Base-by-base conservation (phyloP, 2,888 invertebrate genomes). In the Erebia ligea region DNA sequence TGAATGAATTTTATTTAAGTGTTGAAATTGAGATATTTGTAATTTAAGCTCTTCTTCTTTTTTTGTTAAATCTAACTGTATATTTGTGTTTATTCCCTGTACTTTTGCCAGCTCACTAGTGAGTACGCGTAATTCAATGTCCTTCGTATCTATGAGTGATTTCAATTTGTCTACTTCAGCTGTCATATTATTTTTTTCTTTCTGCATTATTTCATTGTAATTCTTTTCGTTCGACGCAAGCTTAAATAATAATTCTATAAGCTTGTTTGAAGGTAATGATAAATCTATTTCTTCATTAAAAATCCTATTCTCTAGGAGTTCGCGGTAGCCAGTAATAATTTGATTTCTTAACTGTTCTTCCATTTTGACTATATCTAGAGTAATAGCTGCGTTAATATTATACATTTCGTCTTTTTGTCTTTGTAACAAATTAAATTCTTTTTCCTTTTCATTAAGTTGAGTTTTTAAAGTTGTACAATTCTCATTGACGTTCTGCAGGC, bases 341-440 rank as follows among this genome's bases (percentile, higher is more conserved):
- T 79, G 78, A 58, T 82, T 80, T n/a, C 75, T 77, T 25, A 89
- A 75, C 58, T 85, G 83, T 73, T 86, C 72, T 73, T 92, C 90
- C 77, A 82, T 90, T 68, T 80, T 80, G 5, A 90, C 78, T 19
- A 92, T 84, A 69, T 92, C 89, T 66, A 89, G 73, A 8, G 90
- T 91, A 1, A 92, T 88, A 21, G 88, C 87, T 54, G 83, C 86
- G 76, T 80, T 87, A 68, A 93, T 90, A 81, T 92, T 89, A 15
- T 85, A 80, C 10, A 89, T 80, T 75, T 74, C 87, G 56, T 87
- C 86, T 71, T 90, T 92, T 76, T 90, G 84, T 19, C 75, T 76
- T 72, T 83, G 81, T 3, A 93, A 77, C 19, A 87, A 77, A 73
- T 81, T 82, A 40, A 80, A 88, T 74, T 92, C 89, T 52, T 83